A percentile compares a stretch with the other conserved stretches of the same genome.
phyloP scores from a whole-genome alignment of 2,888 invertebrate genomes.

The Eupeodes latifasciatus region DNA sequence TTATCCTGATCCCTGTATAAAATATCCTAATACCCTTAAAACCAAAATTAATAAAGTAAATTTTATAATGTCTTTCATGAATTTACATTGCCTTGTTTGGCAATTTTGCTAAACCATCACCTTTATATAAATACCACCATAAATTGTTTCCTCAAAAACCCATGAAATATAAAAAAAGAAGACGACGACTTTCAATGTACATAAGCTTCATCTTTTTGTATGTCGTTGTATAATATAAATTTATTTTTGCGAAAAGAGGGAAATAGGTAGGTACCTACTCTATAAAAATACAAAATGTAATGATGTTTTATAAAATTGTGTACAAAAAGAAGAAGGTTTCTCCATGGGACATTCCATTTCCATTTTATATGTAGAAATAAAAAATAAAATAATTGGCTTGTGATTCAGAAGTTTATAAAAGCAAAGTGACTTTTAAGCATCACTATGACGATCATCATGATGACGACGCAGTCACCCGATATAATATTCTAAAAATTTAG shows the following conservation, averaged over 20 bases:
- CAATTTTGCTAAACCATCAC: slow-evolving; percentile 15
- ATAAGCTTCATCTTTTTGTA: slow-evolving; percentile 24
- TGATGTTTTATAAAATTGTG: slow-evolving; percentile 15
- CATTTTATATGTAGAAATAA: neutral
- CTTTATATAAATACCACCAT: slow-evolving; percentile 13
- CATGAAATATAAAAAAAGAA: slow-evolving; percentile 8
- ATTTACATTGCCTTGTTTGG: neutral
- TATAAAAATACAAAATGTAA: neutral
- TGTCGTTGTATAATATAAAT: neutral
- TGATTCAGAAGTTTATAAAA: neutral
- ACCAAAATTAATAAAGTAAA: slow-evolving; percentile 2
- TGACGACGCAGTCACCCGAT: neutral
- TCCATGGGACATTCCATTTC: slow-evolving; percentile 9
- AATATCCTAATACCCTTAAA: neutral
- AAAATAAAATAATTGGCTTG: slow-evolving; percentile 2
- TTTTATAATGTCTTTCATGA: slow-evolving; percentile 12
- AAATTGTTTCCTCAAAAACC: slow-evolving; percentile 3
- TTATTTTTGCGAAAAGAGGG: neutral
- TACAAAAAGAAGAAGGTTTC: neutral
- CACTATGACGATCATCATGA: slow-evolving; percentile 7
- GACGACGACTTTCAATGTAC: neutral
- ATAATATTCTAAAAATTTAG: slow-evolving; percentile 12
- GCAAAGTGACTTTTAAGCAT: neutral
- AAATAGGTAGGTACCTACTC: neutral
- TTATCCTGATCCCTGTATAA: neutral